phyloP scores from a whole-genome alignment of 2,797 vertebrate species.

The Antennarius maculatus region DNA sequence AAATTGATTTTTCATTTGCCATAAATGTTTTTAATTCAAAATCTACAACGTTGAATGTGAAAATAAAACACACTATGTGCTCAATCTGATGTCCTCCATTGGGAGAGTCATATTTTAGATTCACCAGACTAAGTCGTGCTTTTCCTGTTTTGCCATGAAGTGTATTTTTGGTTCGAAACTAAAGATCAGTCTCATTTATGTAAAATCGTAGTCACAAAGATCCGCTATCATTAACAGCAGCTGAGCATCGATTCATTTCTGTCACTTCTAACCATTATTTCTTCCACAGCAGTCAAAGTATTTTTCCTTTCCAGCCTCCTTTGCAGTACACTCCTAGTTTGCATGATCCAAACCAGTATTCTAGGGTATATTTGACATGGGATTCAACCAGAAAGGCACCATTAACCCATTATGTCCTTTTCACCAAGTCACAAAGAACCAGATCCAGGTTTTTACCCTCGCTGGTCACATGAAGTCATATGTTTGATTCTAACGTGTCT shows the following conservation, averaged over 20 bases:
- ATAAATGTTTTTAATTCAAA: too few species aligned
- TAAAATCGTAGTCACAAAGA: background rate
- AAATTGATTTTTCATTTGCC: too few species aligned
- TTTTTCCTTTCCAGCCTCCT: too few species aligned
- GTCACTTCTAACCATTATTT: constrained; percentile 24
- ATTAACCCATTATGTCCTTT: constrained; percentile 12
- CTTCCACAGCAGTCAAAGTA: constrained; percentile 24
- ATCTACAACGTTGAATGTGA: too few species aligned
- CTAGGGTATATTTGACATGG: constrained; percentile 14
- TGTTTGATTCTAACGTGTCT: constrained; percentile 41
- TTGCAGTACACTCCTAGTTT: constrained; percentile 15
- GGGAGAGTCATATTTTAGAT: too few species aligned
- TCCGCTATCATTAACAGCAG: constrained; percentile 7
- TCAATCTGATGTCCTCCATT: too few species aligned
- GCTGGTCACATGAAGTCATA: constrained; percentile 26
- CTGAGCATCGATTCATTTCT: constrained; percentile 6
- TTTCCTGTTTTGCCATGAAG: background rate
- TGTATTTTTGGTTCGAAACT: background rate
- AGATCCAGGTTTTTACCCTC: constrained; percentile 24
- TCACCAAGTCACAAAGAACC: background rate
- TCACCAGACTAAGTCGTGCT: too few species aligned
- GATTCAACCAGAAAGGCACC: constrained; percentile 19
- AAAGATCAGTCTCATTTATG: background rate
- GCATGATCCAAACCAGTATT: constrained; percentile 29
- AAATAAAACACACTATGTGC: too few species aligned